Evolutionary conservation across 2,113 vertebrate species (phyloP).

Genomic region (Naja naja): DNA sequence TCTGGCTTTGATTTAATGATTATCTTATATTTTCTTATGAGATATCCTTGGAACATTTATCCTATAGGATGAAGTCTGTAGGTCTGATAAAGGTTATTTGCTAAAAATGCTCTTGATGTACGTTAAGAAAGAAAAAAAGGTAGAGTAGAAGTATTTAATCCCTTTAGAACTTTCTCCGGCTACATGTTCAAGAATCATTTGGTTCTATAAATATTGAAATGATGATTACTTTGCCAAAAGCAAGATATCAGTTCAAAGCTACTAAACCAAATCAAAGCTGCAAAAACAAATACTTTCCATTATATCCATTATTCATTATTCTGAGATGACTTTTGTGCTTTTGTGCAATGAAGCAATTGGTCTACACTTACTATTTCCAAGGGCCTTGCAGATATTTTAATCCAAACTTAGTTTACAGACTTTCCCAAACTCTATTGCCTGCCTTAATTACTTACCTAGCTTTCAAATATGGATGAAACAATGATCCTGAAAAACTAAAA

Average conservation of each 20-base stretch:
- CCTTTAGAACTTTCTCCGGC: neutral
- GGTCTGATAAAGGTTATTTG: neutral
- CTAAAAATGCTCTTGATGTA: neutral
- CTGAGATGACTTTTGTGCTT: neutral
- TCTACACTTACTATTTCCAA: neutral
- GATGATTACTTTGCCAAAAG: neutral
- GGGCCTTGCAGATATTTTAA: neutral
- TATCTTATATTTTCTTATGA: neutral
- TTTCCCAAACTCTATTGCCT: neutral
- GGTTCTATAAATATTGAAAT: neutral
- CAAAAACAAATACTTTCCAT: neutral
- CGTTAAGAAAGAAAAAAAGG: neutral
- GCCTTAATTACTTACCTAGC: neutral
- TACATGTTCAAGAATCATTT: neutral
- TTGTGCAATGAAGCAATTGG: neutral
- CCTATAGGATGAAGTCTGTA: neutral
- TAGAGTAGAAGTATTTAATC: neutral
- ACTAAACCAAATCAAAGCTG: neutral
- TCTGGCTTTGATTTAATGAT: neutral
- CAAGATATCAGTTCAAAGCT: neutral
- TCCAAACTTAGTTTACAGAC: neutral
- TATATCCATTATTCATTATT: neutral
- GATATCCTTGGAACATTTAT: neutral
- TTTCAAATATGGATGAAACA: neutral
- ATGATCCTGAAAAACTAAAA: neutral